Conservation (phyloP, 2,797 vertebrate genomes). For the Pantherophis alleghaniensis region DNA sequence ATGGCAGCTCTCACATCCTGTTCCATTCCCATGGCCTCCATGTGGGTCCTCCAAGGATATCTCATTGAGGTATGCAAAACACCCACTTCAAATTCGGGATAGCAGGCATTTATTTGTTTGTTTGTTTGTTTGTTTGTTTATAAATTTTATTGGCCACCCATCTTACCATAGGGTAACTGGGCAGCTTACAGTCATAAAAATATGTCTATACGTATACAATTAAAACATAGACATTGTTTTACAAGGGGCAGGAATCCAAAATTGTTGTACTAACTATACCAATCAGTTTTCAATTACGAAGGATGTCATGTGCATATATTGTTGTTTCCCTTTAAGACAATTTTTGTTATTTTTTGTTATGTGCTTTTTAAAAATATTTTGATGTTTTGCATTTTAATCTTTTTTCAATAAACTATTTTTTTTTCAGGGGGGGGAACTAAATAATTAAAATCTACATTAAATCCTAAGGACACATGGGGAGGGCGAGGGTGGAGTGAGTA, state of each 20-base stretch:
- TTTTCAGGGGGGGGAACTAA: too few species aligned
- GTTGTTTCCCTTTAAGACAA: too few species aligned
- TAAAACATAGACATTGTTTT: neutral
- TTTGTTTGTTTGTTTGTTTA: neutral
- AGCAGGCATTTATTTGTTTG: neutral
- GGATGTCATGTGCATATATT: too few species aligned
- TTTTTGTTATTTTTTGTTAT: too few species aligned
- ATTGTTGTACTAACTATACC: too few species aligned
- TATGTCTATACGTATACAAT: neutral
- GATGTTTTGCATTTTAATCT: too few species aligned
- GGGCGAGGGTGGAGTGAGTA: fast-evolving
- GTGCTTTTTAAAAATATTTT: too few species aligned
- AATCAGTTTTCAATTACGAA: too few species aligned
- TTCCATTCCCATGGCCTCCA: neutral
- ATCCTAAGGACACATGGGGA: neutral
- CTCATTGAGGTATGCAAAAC: neutral
- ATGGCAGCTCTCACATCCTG: neutral
- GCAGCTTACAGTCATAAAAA: neutral
- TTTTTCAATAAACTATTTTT: too few species aligned
- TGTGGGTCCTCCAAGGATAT: neutral
- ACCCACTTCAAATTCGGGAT: neutral
- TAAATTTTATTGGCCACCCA: neutral
- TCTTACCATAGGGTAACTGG: neutral
- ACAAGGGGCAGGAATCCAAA: too few species aligned
- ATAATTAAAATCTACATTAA: neutral